A percentile compares a stretch with the other conserved stretches of the same genome.
phyloP scores from a whole-genome alignment of 2,888 invertebrate genomes.

The Palloptera scutellata region DNA sequence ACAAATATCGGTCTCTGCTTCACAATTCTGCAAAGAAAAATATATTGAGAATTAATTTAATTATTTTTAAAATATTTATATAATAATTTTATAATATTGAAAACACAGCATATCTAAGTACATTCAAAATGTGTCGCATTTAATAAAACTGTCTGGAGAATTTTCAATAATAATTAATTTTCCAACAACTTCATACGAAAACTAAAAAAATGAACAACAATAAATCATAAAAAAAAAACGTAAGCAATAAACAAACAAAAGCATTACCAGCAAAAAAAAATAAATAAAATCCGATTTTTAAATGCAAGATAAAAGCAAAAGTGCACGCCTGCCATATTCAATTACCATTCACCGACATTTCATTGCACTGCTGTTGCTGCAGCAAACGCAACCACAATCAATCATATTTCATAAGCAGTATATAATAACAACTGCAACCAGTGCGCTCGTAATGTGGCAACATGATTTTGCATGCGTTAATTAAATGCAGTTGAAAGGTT shows the following conservation, averaged over 20 bases:
- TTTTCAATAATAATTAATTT: not conserved
- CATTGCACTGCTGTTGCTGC: not conserved
- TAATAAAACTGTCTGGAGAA: constrained; percentile 30
- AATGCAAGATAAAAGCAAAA: not conserved
- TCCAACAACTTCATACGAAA: too few species aligned
- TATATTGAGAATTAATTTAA: constrained; percentile 28
- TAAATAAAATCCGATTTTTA: too few species aligned
- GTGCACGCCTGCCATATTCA: constrained; percentile 9
- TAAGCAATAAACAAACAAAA: constrained; percentile 1
- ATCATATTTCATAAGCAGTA: constrained; percentile 14
- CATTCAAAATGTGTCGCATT: constrained; percentile 25
- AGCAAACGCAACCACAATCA: constrained; percentile 15
- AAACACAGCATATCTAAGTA: not conserved
- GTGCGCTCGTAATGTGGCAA: too few species aligned
- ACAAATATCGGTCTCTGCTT: constrained; percentile 62
- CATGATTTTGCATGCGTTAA: constrained; percentile 8
- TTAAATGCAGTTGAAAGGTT: constrained; percentile 13
- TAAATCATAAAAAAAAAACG: constrained; percentile 21
- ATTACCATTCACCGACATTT: constrained; percentile 9
- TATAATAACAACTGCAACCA: too few species aligned
- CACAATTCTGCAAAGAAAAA: constrained; percentile 62
- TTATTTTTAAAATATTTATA: constrained; percentile 10
- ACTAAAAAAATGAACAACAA: constrained; percentile 13
- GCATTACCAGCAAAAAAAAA: too few species aligned
- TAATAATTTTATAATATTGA: constrained; percentile 23